phyloP scores from a whole-genome alignment of 2,113 vertebrate species.

The Proteles cristata region DNA sequence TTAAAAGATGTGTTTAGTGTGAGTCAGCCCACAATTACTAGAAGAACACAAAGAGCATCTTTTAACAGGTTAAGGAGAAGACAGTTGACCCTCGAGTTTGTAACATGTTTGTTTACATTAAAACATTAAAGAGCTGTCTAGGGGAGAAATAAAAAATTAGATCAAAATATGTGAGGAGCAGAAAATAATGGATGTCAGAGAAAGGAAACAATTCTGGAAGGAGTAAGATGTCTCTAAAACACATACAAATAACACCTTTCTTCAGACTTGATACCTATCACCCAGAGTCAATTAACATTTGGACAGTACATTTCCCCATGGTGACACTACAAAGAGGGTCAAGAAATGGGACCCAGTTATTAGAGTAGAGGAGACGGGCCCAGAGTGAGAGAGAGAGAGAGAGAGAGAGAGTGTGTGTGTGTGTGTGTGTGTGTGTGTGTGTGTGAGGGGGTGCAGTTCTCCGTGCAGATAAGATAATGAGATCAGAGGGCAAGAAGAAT shows the following conservation, averaged over 20 bases:
- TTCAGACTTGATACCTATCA: conserved; percentile 13
- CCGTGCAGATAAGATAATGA: conserved; percentile 15
- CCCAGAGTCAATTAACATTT: neutral
- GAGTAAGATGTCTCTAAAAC: neutral
- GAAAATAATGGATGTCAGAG: neutral
- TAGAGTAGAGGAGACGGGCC: neutral
- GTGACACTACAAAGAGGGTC: neutral
- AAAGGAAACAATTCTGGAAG: conserved; percentile 19
- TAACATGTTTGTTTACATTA: conserved; percentile 16
- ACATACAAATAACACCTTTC: neutral
- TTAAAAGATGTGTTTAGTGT: neutral
- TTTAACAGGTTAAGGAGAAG: neutral
- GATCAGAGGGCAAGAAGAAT: neutral
- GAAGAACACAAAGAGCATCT: neutral
- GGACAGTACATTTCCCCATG: neutral
- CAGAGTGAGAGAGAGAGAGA: neutral
- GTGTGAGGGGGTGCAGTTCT: neutral
- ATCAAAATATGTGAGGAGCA: neutral
- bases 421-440: neutral
- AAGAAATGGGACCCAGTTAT: neutral
- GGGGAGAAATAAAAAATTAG: conserved; percentile 18
- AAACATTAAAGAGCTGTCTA: neutral
- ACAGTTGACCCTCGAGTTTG: neutral
- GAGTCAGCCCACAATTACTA: neutral
- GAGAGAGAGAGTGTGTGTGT: neutral